A percentile compares a stretch with the other conserved stretches of the same genome.
Evolutionary conservation across 1,140 invertebrate genomes (phyloP).

Genomic region (Diabrotica undecimpunctata): DNA sequence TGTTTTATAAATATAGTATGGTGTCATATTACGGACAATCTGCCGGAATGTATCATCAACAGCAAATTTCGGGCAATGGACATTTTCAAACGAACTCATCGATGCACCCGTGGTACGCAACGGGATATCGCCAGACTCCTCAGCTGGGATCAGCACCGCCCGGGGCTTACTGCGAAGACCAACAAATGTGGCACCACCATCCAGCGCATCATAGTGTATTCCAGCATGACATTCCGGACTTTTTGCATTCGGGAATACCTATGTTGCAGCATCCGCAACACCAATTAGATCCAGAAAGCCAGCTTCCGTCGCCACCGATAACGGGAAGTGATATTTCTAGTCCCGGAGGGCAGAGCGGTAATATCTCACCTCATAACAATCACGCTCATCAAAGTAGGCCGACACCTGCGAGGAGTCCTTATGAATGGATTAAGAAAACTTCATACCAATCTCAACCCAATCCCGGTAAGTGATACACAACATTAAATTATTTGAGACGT

Average conservation of each 20-base stretch:
- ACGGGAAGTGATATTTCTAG: conserved; percentile 65
- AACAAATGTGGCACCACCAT: conserved; percentile 41
- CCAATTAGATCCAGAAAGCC: conserved; percentile 42
- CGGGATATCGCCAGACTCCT: conserved; percentile 34
- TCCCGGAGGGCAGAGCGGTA: conserved; percentile 54
- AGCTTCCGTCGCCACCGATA: conserved; percentile 61
- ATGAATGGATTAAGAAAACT: conserved; percentile 87
- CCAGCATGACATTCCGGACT: conserved; percentile 45
- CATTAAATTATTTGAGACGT: too few species aligned
- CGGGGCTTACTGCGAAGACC: conserved; percentile 35
- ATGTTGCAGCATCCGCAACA: conserved; percentile 25
- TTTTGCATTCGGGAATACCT: conserved; percentile 39
- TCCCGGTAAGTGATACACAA: conserved; percentile 62
- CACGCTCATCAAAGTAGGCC: conserved; percentile 51
- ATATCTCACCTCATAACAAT: conserved; percentile 47
- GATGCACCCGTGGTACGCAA: conserved; percentile 40
- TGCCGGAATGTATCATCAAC: conserved; percentile 55
- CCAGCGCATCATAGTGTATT: conserved; percentile 33
- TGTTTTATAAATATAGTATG: conserved; percentile 43
- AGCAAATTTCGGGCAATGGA: conserved; percentile 44
- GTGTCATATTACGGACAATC: conserved; percentile 58
- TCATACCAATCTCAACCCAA: conserved; percentile 77
- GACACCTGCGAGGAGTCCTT: conserved; percentile 68
- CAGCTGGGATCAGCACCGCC: conserved; percentile 23
- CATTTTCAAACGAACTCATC: conserved; percentile 31